Evolutionary conservation across 92 coral and sea anemone genomes (phyloP).

Genomic region (Zoanthus sansibaricus): DNA sequence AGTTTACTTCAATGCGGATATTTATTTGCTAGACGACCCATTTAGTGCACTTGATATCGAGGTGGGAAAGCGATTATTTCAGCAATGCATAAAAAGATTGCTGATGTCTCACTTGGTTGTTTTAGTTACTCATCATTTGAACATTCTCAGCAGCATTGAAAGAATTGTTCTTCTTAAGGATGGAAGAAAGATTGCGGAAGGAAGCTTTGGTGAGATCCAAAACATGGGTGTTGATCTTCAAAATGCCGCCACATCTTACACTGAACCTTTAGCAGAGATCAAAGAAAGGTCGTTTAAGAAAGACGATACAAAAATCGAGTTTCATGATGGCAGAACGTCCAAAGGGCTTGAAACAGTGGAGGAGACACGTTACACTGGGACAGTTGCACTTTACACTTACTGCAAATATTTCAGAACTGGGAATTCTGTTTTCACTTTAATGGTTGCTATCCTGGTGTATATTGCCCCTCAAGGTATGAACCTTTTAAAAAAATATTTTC

Average conservation of each 20-base stretch:
- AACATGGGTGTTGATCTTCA: constrained; percentile 15
- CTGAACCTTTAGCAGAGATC: background rate
- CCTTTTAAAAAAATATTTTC: background rate
- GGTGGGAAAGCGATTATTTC: constrained; percentile 18
- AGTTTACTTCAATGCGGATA: constrained; percentile 34
- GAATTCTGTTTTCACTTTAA: constrained; percentile 26
- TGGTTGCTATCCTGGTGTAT: constrained; percentile 2
- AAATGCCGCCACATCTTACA: background rate
- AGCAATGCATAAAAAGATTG: constrained; percentile 27
- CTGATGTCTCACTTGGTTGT: constrained; percentile 17
- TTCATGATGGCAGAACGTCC: background rate
- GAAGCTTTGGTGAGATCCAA: constrained; percentile 24
- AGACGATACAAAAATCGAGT: background rate
- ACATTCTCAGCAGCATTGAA: constrained; percentile 15
- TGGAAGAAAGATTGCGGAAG: constrained; percentile 34
- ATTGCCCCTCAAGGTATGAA: constrained; percentile 38
- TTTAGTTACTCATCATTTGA: constrained; percentile 39
- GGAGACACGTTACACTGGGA: constrained; percentile 29
- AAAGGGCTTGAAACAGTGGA: constrained; percentile 41
- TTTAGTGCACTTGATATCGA: constrained; percentile 39
- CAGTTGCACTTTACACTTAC: constrained; percentile 19
- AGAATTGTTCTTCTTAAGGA: constrained; percentile 37
- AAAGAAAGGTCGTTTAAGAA: background rate
- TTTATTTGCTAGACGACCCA: constrained; percentile 34
- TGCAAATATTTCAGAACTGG: constrained; percentile 45